A percentile compares a stretch with the other conserved stretches of the same genome.
These are phyloP conservation scores for Corythornis vintsioides DNA, from an alignment of 2,113 vertebrate species.

Conservation along the genomic window DNA sequence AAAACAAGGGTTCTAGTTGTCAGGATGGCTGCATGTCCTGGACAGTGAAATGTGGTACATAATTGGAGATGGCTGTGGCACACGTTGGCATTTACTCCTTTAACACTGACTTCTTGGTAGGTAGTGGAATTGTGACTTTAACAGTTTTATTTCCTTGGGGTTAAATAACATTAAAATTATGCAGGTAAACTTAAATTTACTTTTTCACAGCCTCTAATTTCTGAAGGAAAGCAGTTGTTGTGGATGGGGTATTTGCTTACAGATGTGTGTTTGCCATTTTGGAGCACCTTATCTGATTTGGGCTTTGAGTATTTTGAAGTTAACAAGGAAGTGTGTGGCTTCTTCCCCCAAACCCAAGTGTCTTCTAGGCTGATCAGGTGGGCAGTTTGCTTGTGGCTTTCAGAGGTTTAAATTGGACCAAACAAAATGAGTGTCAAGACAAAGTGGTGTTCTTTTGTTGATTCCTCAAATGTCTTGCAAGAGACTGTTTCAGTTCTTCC, in stretches of 20 bases:
- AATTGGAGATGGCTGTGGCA: background rate
- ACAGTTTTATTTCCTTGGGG: background rate
- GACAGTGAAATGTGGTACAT: background rate
- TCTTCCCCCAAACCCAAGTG: background rate
- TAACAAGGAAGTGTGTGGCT: background rate
- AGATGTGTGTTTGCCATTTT: background rate
- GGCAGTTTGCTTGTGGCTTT: background rate
- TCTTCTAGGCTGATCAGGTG: background rate
- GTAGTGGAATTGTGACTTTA: background rate
- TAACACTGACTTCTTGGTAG: background rate
- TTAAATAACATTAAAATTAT: background rate
- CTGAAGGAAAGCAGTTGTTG: background rate
- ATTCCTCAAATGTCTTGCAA: background rate
- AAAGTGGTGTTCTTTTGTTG: background rate
- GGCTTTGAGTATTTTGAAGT: background rate
- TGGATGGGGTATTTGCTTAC: background rate
- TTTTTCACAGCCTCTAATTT: background rate
- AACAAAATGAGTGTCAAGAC: background rate
- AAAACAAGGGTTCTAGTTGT: background rate
- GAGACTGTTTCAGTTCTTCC: background rate
- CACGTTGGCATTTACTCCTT: background rate
- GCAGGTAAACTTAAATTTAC: background rate
- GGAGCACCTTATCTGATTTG: accelerated
- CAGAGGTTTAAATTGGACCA: background rate
- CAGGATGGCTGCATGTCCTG: background rate